Percentiles rank a stretch among this genome's conserved stretches.
Evolutionary conservation across 92 coral and sea anemone genomes (phyloP).

Genomic region (Muricea muricata): DNA sequence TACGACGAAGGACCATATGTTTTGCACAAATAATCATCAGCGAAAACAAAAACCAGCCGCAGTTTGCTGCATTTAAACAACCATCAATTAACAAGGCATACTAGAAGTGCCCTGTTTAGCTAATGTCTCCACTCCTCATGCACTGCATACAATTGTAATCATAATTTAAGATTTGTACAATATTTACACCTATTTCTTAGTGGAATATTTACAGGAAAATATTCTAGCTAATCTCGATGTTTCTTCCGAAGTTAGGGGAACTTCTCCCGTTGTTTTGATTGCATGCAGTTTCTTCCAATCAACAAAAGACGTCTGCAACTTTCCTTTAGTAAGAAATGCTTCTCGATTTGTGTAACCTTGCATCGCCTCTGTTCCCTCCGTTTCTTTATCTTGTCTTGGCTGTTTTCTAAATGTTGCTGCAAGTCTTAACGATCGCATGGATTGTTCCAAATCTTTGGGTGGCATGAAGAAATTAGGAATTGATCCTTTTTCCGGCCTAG

Average conservation of each 20-base stretch:
- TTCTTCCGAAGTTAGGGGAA: constrained; percentile 81
- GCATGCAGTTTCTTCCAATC: constrained; percentile 65
- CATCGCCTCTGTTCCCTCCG: background rate
- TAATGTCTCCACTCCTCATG: no score
- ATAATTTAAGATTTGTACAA: background rate
- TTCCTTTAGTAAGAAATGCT: constrained; percentile 16
- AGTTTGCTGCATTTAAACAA: no score
- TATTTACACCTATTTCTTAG: constrained; percentile 3
- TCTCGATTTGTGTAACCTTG: constrained; percentile 3
- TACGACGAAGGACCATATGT: no score
- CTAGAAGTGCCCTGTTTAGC: no score
- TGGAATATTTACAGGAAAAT: constrained; percentile 64
- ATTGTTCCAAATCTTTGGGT: constrained; percentile 82
- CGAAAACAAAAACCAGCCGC: no score
- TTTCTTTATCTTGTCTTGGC: constrained; percentile 17
- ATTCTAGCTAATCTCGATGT: constrained; percentile 89
- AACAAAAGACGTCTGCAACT: constrained; percentile 57
- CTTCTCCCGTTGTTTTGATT: constrained; percentile 62
- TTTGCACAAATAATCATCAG: no score
- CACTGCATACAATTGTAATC: no score
- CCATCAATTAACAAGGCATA: no score
- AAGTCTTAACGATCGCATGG: constrained; percentile 85
- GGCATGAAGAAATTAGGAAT: constrained; percentile 96
- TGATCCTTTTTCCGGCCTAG: background rate
- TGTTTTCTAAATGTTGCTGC: constrained; percentile 60